Base-by-base conservation (phyloP, 2,113 vertebrate genomes). In the Chinchilla lanigera region DNA sequence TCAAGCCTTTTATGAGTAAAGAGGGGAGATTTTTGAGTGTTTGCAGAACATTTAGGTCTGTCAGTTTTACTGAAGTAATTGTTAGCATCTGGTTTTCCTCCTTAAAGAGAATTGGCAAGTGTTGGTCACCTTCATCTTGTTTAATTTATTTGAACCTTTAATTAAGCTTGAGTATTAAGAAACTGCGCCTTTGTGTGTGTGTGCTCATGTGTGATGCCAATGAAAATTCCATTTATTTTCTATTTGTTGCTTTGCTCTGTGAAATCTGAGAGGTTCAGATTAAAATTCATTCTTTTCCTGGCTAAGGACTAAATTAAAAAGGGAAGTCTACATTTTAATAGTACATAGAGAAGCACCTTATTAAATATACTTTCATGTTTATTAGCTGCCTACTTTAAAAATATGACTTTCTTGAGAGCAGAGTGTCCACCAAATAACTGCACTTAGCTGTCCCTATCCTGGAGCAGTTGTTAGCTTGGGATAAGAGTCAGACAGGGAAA, bases 41-140 rank as follows among this genome's bases (percentile, higher is more conserved):
- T 75, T 88, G 71, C 14, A 95, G 96, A 77, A 85, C 96, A 89
- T 97, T 89, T 67, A 26, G 13, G 35, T 87, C 82, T 96, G n/a
- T 69, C 80, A 73, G 14, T 97, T 73, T 33, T 89, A 3, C 14
- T 85, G 78, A 69, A 86, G 77, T 96, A 95, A 86, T 83, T 94
- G 52, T 44, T 93, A 97, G 56, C 69, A 78, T 4, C 0, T 96
- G 6, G 44, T n/a, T 87, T 87, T 75, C 73, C 47, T 96, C 28
- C 63, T 96, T 30, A 94, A 82, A 95, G 52, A 98, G 47, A 63
- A 75, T 44, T 94, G 56, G 7, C 0, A 71, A 47, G 28, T 1
- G 0, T 90, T 93, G 96, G 44, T 60, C 24, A 69, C 67, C 0
- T 0, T 71, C 58, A 85, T 87, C 95, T 93, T 91, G 44, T 69